Evolutionary conservation across 2,797 vertebrate species (phyloP), one percentile per base, ranked within the genome.

Genomic region (Acanthis flammea): DNA sequence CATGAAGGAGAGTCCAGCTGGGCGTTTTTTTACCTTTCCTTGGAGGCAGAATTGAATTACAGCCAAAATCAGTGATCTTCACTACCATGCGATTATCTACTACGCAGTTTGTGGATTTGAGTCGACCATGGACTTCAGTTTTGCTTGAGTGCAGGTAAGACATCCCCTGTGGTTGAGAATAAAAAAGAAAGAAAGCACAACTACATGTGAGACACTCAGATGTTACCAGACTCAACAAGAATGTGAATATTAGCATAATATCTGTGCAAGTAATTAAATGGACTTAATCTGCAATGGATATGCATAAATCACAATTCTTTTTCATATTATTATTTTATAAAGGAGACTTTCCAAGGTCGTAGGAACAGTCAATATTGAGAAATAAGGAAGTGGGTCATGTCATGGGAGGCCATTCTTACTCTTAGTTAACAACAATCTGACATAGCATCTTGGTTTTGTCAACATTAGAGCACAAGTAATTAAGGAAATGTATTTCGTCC

Each of bases 71-170:
- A 1, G 99, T 99, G 97, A 99, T 99, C 96, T 99, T 99, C 37
- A 99, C 99, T 86, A 99, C 99, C 99, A 99, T 99, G 39, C 99
- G 98, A 76, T 98, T 99, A 95, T 99, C 99, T 3, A 99, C 99
- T 44, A 99, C 99, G 41, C 99, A 99, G 97, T 99, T 99, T 77
- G 99, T 99, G 91, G 99, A 99, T 88, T 99, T 99, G 67, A 99
- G 98, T 61, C 98, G 98, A 23, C 99, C 99, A 0, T 99, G 99
- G 77, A 99, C 98, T 70, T 97, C 98, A 4, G 99, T 98, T 93
- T 99, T 99, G 93, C 99, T 99, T 72, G 99, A 98, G 96, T 99
- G 99, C 41, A 99, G 98, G 75, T 99, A 99, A 1, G 99, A 99
- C 99, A 99, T 99, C 18, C 99, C 99, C 99, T 99, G 86, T 37